Base-by-base conservation (phyloP, 2,888 invertebrate species). In the Ophioninae sp. region DNA sequence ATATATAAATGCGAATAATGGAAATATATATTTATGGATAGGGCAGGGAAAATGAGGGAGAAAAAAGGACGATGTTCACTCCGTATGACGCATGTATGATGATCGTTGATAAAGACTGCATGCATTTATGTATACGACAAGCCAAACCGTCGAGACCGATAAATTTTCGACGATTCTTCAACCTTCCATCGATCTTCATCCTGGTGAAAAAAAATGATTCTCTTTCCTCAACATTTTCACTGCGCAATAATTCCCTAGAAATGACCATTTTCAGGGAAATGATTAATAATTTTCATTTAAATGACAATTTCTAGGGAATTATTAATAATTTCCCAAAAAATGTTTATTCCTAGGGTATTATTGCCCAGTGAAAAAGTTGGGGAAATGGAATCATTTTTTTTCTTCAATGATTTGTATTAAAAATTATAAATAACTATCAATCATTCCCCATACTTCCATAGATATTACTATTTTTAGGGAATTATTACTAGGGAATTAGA, bases 101-200 rank as follows among this genome's bases (percentile, higher is more conserved):
- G 67, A n/a, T 41, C 79, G 72, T 67, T 79, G 80, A 77, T 68
- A 69, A 61, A 78, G 44, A 44, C 30, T 62, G 57, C 23, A 61
- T 73, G 73, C 72, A 50, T 65, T 39, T 56, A 73, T 69, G 77
- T 56, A 83, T 82, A 70, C 85, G 74, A 75, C 44, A 62, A 70
- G 7, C 37, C 37, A 39, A 61, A 69, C 72, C 82, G 74, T 79
- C 30, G 81, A 56, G 73, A 86, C 86, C 86, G 76, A 85, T 84
- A 81, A 77, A 79, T 81, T 79, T 62, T 68, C 17, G 13, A 6
- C 72, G 57, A 79, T 73, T 73, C 67, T 30, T 62, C 23, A 44
- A 50, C 21, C 39, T 69, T 65, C 57, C 61, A 41, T 7, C 17
- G 6, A 20, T 13, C 8, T 23, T 13, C 61, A 21, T 17, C 44